Conservation (phyloP, 2,113 vertebrate species). For the Pampusana beccarii region DNA sequence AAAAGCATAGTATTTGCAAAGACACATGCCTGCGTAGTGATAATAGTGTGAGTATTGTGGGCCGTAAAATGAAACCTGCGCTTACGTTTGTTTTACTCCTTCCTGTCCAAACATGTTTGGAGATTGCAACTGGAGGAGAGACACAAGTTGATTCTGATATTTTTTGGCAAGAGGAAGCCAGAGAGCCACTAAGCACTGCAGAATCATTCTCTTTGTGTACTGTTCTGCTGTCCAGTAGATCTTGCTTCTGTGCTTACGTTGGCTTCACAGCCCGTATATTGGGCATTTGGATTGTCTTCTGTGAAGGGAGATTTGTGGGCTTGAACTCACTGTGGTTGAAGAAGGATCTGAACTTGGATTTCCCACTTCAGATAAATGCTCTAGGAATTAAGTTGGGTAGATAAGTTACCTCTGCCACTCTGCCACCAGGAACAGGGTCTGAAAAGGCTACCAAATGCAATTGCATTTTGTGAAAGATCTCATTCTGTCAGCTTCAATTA, state of each 20-base stretch:
- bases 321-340: neutral
- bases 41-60: neutral
- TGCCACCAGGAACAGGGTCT: neutral
- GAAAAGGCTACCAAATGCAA: neutral
- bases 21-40: neutral
- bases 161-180: neutral
- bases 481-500: neutral
- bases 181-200: neutral
- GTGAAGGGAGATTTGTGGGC: neutral
- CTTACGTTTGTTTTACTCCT: neutral
- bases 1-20: neutral
- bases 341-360: neutral
- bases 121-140: neutral
- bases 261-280: neutral
- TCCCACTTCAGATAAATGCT: neutral
- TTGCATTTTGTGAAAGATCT: neutral
- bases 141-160: rapidly evolving
- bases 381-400: neutral
- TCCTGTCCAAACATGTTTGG: neutral
- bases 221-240: neutral
- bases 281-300: neutral
- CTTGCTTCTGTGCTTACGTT: neutral
- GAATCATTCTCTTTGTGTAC: neutral
- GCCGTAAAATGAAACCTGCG: neutral
- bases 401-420: neutral